Percentiles rank a stretch among this genome's conserved stretches.
These are phyloP conservation scores for Galeruca laticollis DNA, from an alignment of 2,888 invertebrate genomes.

Conservation along the genomic window DNA sequence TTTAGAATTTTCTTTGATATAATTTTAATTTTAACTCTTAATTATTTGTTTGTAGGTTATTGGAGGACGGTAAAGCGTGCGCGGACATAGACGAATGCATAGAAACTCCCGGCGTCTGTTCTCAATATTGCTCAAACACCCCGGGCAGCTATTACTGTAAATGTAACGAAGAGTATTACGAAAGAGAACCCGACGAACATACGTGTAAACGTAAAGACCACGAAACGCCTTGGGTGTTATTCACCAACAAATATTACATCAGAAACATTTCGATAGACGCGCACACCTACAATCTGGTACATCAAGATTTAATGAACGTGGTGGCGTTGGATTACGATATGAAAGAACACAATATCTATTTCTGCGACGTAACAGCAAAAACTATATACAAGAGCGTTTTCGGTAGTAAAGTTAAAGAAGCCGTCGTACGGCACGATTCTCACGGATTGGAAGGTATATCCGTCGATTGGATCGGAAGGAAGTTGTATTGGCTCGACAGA, in stretches of 20 bases:
- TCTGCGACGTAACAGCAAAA: conserved; percentile 96
- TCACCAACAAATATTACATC: conserved; percentile 98
- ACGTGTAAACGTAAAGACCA: conserved; percentile 91
- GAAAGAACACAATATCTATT: conserved; percentile 87
- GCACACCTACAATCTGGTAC: conserved; percentile 84
- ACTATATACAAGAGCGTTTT: conserved; percentile 86
- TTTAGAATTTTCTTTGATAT: conserved; percentile 37
- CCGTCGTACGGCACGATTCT: conserved; percentile 91
- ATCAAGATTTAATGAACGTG: conserved; percentile 96
- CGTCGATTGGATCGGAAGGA: conserved; percentile 95
- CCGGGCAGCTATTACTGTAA: conserved; percentile 96
- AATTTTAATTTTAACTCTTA: not conserved
- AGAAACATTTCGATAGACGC: conserved; percentile 95
- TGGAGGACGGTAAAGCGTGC: conserved; percentile 91
- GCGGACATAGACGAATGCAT: conserved; percentile 92
- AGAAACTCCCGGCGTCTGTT: conserved; percentile 90
- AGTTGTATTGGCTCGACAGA: conserved; percentile 97
- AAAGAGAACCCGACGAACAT: conserved; percentile 86
- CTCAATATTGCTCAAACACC: conserved; percentile 95
- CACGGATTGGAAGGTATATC: conserved; percentile 98
- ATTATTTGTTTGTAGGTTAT: conserved; percentile 68
- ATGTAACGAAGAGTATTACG: conserved; percentile 92
- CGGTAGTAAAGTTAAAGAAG: conserved; percentile 72
- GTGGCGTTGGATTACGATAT: conserved; percentile 96
- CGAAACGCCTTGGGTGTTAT: conserved; percentile 87